Percentiles rank a stretch among this genome's conserved stretches.
phyloP scores from a whole-genome alignment of 2,113 vertebrate genomes.

The Aphyosemion australe region DNA sequence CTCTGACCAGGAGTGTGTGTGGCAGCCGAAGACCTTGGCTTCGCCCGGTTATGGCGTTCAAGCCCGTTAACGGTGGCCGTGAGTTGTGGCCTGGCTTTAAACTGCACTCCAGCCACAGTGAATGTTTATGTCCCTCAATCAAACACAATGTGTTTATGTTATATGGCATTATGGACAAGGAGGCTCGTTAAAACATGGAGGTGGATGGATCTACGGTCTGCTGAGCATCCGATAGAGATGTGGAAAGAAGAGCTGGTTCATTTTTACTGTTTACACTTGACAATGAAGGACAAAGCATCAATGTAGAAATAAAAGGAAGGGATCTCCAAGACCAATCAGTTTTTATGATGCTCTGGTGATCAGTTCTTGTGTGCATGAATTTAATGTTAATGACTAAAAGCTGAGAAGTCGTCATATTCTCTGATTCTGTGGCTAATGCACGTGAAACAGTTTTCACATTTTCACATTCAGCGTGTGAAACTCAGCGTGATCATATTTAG shows the following conservation, averaged over 20 bases:
- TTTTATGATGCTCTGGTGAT: no score
- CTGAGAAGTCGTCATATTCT: no score
- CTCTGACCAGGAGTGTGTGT: slow-evolving; percentile 32
- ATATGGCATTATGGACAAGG: slow-evolving; percentile 74
- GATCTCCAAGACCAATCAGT: no score
- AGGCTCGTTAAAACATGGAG: slow-evolving; percentile 60
- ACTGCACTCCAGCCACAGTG: slow-evolving; percentile 68
- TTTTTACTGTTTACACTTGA: background rate
- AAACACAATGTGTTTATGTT: slow-evolving; percentile 80
- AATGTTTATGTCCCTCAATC: slow-evolving; percentile 82
- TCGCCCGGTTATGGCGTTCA: slow-evolving; percentile 29
- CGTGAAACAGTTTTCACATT: no score
- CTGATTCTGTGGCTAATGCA: no score
- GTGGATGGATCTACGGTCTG: slow-evolving; percentile 54
- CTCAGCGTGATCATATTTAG: no score
- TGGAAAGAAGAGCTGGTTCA: slow-evolving; percentile 4
- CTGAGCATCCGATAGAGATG: slow-evolving; percentile 28
- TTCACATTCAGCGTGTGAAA: no score
- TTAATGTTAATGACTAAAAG: no score
- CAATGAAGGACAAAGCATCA: background rate
- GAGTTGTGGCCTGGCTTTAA: slow-evolving; percentile 77
- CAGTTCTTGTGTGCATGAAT: no score
- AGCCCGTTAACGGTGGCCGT: slow-evolving; percentile 61
- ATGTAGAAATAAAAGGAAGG: no score
- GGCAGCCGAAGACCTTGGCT: slow-evolving; percentile 58